Base-by-base conservation (phyloP, 2,888 invertebrate genomes). In the Drosophila flavopinicola region DNA sequence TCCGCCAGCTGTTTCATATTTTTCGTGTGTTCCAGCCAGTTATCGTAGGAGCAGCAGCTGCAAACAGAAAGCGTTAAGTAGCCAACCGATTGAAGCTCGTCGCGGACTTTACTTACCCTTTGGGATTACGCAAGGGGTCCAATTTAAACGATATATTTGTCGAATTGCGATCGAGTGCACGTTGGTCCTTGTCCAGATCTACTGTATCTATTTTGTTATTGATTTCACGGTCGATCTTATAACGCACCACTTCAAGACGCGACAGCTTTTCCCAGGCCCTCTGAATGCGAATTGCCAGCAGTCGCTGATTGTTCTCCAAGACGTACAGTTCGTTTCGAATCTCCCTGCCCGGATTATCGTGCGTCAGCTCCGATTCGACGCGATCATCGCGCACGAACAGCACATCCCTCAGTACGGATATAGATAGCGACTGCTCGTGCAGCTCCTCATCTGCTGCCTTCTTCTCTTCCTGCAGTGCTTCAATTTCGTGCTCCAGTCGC, bases 91-190 rank as follows among this genome's bases (percentile, higher is more conserved):
- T 30, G 6, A 9, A 10, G 17, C 1, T 5, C 0, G 7, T 2
- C 25, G n/a, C n/a, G n/a, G n/a, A n/a, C n/a, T n/a, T n/a, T n/a
- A n/a, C 61, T 57, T 76, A 91, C 95, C 94, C 93, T 89, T 93
- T 95, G 0, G 96, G 95, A 66, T 94, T 94, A 74, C 96, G 93
- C 37, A 95, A 91, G 0, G 96, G 93, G 90, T 97, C 95, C 0
- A 95, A 95, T 90, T 97, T 97, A 90, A 94, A 96, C 33, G 95
- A 96, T 72, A 97, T 96, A 88, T 95, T 95, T 0, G 95, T 94
- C 45, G 96, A 95, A 68, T 94, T 93, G 75, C 95, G 95, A 86
- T 95, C 94, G 74, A 97, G 91, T 59, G 93, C 93, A 30, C 96
- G 92, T 92, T 97, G 97, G 39, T 94, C 93, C 44, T 92, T 93